Evolutionary conservation across 2,797 vertebrate genomes (phyloP).

Genomic region (Siniperca obscura): DNA sequence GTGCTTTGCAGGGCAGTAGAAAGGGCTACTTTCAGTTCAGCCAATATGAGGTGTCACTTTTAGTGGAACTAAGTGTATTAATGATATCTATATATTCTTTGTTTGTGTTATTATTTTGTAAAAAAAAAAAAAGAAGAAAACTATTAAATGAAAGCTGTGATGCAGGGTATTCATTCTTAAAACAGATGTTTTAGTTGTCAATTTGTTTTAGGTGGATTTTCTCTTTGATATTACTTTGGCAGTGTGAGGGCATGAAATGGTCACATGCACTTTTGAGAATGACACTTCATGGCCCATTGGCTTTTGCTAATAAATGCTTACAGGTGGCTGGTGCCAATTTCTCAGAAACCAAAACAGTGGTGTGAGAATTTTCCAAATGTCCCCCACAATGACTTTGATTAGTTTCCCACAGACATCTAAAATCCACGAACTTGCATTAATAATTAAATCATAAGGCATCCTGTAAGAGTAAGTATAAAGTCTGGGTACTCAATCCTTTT

Average conservation of each 20-base stretch:
- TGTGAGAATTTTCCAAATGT: slow-evolving; percentile 55
- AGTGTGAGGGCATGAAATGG: slow-evolving; percentile 18
- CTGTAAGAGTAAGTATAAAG: neutral
- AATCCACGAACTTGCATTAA: slow-evolving; percentile 25
- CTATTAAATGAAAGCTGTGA: neutral
- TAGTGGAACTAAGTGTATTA: neutral
- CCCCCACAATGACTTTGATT: slow-evolving; percentile 30
- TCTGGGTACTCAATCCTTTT: neutral
- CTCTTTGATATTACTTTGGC: slow-evolving; percentile 26
- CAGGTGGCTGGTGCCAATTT: slow-evolving; percentile 51
- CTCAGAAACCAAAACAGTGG: slow-evolving; percentile 48
- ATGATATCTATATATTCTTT: neutral
- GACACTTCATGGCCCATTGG: slow-evolving; percentile 56
- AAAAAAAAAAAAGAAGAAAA: neutral
- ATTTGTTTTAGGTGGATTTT: slow-evolving; percentile 10
- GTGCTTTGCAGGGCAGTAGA: neutral
- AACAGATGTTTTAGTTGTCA: neutral
- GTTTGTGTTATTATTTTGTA: neutral
- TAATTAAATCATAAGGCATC: slow-evolving; percentile 26
- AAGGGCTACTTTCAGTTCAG: neutral
- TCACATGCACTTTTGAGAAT: slow-evolving; percentile 44
- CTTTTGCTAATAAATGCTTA: slow-evolving; percentile 59
- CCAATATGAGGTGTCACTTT: neutral
- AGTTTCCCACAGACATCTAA: slow-evolving; percentile 22
- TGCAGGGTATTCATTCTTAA: neutral